These are phyloP conservation scores for Ips typographus DNA, from an alignment of 1,140 invertebrate genomes.

Conservation along the genomic window DNA sequence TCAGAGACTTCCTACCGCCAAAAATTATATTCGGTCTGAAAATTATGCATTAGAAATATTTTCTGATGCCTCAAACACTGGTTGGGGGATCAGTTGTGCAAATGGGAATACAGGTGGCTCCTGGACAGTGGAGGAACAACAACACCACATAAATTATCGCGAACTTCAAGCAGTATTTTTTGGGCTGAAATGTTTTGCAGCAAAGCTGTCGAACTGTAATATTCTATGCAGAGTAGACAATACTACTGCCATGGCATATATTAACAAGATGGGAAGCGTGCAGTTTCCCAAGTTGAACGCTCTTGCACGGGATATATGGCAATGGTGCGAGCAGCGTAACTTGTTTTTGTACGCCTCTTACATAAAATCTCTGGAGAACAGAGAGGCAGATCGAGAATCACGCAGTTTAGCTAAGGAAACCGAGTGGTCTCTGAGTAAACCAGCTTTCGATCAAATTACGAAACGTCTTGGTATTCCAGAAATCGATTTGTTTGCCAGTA, in stretches of 20 bases:
- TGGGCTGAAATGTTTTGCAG: conserved; percentile 12
- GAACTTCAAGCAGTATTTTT: conserved; percentile 16
- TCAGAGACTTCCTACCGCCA: background rate
- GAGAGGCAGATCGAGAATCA: conserved; percentile 40
- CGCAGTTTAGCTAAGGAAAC: conserved; percentile 34
- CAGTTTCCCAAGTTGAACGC: conserved; percentile 32
- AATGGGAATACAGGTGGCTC: background rate
- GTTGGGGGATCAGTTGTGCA: conserved; percentile 3
- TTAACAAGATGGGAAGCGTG: conserved; percentile 41
- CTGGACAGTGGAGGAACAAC: background rate
- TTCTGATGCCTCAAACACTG: conserved; percentile 9
- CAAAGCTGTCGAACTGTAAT: conserved; percentile 23
- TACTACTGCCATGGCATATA: conserved; percentile 39
- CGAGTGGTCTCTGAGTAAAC: conserved; percentile 24
- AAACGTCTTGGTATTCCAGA: conserved; percentile 29
- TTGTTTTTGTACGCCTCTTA: conserved; percentile 41
- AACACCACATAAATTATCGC: conserved; percentile 12
- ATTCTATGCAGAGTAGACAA: conserved; percentile 42
- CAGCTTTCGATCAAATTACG: conserved; percentile 16
- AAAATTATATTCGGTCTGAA: background rate
- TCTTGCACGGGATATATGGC: conserved; percentile 36
- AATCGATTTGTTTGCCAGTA: conserved; percentile 43
- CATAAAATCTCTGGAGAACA: conserved; percentile 37
- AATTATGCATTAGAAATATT: background rate
- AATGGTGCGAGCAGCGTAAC: conserved; percentile 38